Percentiles rank a stretch among this genome's conserved stretches.
These are phyloP conservation scores for Drosophila suboccidentalis DNA, from an alignment of 2,888 invertebrate species.

Conservation along the genomic window DNA sequence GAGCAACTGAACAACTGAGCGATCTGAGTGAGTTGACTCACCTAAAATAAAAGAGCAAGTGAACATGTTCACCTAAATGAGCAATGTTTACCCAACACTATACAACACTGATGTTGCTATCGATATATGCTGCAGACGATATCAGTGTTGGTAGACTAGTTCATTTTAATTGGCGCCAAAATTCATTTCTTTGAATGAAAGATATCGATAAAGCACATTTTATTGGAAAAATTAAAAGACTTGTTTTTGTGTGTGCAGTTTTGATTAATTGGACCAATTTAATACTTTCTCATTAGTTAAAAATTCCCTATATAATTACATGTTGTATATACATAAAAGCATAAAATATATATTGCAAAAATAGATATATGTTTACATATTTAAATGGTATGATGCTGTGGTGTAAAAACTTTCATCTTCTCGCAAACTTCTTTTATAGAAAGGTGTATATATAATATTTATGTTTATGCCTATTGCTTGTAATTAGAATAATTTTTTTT, in stretches of 20 bases:
- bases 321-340: conserved; percentile 70
- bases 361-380: conserved; percentile 53
- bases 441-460: conserved; percentile 47
- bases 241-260: conserved; percentile 35
- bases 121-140: conserved; percentile 22
- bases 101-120: conserved; percentile 37
- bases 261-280: conserved; percentile 70
- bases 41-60: too few relatives aligned
- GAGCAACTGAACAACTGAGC: too few relatives aligned
- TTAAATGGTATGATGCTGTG: conserved; percentile 63
- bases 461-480: conserved; percentile 58
- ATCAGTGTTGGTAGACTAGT: conserved; percentile 35
- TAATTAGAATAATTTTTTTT: conserved; percentile 70
- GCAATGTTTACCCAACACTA: too few relatives aligned
- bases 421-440: conserved; percentile 34
- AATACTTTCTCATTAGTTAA: conserved; percentile 68
- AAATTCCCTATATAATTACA: conserved; percentile 53
- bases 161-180: conserved; percentile 1
- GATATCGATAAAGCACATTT: neutral
- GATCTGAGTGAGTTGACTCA: too few relatives aligned
- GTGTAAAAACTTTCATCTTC: conserved; percentile 45
- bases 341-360: conserved; percentile 77
- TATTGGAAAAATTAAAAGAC: neutral
- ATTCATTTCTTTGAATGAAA: neutral
- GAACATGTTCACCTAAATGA: too few relatives aligned